phyloP scores from a whole-genome alignment of 2,888 invertebrate genomes.

The Leucania comma region DNA sequence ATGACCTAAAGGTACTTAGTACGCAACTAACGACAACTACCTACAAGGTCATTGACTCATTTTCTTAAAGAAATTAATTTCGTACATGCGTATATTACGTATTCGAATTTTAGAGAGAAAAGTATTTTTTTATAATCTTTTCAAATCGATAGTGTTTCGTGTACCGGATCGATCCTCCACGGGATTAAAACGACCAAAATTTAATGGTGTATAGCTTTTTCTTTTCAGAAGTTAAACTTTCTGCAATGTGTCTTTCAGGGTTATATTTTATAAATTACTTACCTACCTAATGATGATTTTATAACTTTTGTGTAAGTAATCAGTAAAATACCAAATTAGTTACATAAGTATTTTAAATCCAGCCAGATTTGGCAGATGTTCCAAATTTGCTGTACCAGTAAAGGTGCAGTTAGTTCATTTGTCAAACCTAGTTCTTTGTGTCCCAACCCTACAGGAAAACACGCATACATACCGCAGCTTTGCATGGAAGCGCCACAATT shows the following conservation, averaged over 20 bases:
- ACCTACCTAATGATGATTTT: not conserved
- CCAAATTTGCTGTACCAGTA: not conserved
- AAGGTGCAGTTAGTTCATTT: slow-evolving; percentile 23
- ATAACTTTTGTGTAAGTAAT: not conserved
- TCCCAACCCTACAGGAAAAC: slow-evolving; percentile 15
- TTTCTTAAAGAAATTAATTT: too few species aligned
- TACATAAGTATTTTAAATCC: not conserved
- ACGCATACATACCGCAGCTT: slow-evolving; percentile 1
- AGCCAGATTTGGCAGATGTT: slow-evolving; percentile 35
- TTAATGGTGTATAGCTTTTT: too few species aligned
- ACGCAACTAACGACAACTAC: too few species aligned
- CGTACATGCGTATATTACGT: too few species aligned
- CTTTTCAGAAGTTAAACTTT: not conserved
- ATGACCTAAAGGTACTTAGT: too few species aligned
- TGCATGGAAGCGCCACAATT: slow-evolving; percentile 12
- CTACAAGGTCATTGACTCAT: too few species aligned
- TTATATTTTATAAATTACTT: not conserved
- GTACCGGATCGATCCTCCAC: too few species aligned
- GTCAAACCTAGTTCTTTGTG: slow-evolving; percentile 29
- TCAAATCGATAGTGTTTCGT: too few species aligned
- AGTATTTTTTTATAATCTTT: too few species aligned
- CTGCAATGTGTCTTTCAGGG: not conserved
- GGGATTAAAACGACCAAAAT: too few species aligned
- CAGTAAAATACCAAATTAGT: too few species aligned
- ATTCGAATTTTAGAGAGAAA: too few species aligned